Base-by-base conservation (phyloP, 1,140 invertebrate species). In the Cyclina sinensis region DNA sequence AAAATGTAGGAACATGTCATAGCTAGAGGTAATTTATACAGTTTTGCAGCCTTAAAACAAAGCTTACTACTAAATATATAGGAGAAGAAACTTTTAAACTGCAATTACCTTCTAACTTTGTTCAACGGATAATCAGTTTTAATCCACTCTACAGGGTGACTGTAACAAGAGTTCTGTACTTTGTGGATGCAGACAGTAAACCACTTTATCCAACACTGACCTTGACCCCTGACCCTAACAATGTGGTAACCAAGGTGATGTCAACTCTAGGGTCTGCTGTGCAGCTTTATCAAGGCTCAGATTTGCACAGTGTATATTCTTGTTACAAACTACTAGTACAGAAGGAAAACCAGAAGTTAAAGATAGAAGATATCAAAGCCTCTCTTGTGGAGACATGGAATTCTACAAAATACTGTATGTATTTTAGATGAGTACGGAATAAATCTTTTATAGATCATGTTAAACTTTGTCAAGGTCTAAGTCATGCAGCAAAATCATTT, bases 161-260 rank as follows among this genome's bases (percentile, higher is more conserved):
- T 7, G 68, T 86, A 0, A 86, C 83, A 32, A 57, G 37, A 35
- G 32, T 86, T 9, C 48, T 76, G 16, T 86, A 86, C 46, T 86
- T 86, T 62, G 70, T 51, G 30, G 43, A 57, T 21, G 65, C 37
- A 21, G 54, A 57, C n/a, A 27, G 37, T 21, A 62, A 57, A 35
- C 24, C 48, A 7, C 5, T 86, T 1, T 86, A 54, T n/a, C 83
- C 83, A 35, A 37, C 48, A 43, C 14, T 74, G 54, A 86, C 70
- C 21, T 30, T 48, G 30, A 39, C 62, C 48, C 68, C 70, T 37
- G 68, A 51, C 32, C 35, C 48, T 59, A 21, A 24, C 24, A 57
- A 57, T 30, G 43, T 86, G 16, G 46, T 62, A 27, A 11, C 65
- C 24, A 43, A 27, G 54, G 37, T 73, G 18, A 43, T 27, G 21